These are phyloP conservation scores for Todiramphus chloris DNA, from an alignment of 2,113 vertebrate genomes.

Conservation along the genomic window DNA sequence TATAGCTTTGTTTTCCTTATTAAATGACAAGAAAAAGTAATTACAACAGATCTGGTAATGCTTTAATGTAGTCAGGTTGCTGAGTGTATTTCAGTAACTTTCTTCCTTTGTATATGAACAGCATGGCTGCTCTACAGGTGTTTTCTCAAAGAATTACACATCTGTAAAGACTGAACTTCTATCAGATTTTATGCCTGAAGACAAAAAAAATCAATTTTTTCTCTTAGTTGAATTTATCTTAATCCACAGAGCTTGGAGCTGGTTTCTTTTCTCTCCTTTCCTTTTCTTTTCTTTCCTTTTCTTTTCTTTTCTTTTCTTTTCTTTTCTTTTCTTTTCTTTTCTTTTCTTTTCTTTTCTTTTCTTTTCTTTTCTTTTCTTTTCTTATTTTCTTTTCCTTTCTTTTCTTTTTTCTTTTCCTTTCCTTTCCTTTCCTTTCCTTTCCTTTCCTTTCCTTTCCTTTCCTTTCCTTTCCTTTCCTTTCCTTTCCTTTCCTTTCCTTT, in stretches of 20 bases:
- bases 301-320: no score
- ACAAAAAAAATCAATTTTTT: neutral
- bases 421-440: no score
- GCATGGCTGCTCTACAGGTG: neutral
- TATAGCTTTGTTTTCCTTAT: constrained; percentile 35
- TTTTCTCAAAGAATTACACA: constrained; percentile 19
- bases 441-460: no score
- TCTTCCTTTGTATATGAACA: neutral
- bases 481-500: no score
- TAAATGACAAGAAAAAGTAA: constrained; percentile 54
- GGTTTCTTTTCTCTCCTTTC: neutral
- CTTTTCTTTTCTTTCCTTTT: no score
- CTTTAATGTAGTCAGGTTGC: constrained; percentile 30
- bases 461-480: no score
- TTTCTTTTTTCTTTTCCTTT: no score
- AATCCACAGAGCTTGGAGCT: neutral
- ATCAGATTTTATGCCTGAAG: constrained; percentile 14
- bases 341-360: no score
- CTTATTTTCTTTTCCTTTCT: no score
- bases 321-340: no score
- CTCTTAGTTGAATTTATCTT: neutral
- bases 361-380: no score
- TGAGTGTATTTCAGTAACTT: constrained; percentile 15
- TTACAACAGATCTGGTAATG: neutral
- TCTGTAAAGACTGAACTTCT: neutral